Percentiles rank a stretch among this genome's conserved stretches.
Conservation (phyloP, 1,140 invertebrate species). For the Lucilia sericata region DNA sequence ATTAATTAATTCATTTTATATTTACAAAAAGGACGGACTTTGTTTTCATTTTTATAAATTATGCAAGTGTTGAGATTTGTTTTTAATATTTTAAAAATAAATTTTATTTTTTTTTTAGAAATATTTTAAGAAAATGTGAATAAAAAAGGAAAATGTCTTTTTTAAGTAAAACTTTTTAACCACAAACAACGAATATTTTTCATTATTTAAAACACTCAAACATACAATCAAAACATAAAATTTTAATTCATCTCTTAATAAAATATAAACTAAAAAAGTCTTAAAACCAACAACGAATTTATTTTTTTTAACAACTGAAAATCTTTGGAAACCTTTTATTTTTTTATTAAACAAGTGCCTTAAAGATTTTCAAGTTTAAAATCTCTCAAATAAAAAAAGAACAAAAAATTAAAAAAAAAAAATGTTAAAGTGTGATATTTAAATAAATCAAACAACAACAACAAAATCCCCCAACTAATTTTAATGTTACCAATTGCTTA, state of each 20-base stretch:
- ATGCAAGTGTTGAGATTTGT: background rate
- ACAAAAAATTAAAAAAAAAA: background rate
- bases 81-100: background rate
- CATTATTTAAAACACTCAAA: background rate
- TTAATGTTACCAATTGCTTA: no score
- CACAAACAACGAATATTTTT: background rate
- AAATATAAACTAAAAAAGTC: background rate
- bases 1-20: background rate
- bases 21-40: background rate
- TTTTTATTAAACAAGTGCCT: background rate
- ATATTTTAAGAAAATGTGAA: constrained; percentile 20
- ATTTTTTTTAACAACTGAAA: background rate
- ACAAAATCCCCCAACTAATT: background rate
- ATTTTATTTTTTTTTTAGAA: background rate
- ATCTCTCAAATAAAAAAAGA: background rate
- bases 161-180: background rate
- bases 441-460: constrained; percentile 6
- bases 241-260: background rate
- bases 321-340: background rate
- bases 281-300: background rate
- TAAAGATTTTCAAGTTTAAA: background rate
- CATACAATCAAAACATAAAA: no score
- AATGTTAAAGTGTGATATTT: background rate
- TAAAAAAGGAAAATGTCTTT: background rate
- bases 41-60: background rate